Evolutionary conservation across 2,888 invertebrate species (phyloP), one percentile per base, ranked within the genome.

Genomic region (Emmelina monodactyla): DNA sequence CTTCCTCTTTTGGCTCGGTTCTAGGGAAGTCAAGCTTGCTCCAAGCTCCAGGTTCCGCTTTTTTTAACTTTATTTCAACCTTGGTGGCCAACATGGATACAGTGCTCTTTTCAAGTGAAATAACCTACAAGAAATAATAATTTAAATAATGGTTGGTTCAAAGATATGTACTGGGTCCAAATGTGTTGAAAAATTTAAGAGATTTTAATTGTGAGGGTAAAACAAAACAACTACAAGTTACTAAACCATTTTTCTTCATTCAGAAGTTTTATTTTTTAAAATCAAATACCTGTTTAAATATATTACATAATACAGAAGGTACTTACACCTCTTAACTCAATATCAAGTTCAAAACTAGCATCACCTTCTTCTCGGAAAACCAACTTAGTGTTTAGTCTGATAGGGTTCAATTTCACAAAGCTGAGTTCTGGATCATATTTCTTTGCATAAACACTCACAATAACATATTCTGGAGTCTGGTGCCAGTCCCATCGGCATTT

Each of bases 401-500:
- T 87, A 10, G 93, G 92, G 71, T 94, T 97, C 14, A 93, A 70
- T 72, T 91, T 88, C 1, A 99, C 82, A 35, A 61, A 72, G 40
- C 93, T 92, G 38, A 83, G 62, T 12, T 83, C 82, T 7, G 95
- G 94, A 48, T 92, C 86, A 57, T 94, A 92, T 49, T 91, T 87
- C 76, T 97, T 97, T 1, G 93, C 92, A 70, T 93, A 98, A 30
- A 97, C 84, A 22, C 95, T 89, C 32, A 97, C 85, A 39, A 91
- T 89, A 0, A 97, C 91, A 61, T 85, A 83, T 1, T 87, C 83
- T 0, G 87, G 88, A 1, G 97, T 97, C 78, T 98, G 97, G 72
- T 97, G 94, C 92, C 95, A 96, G 63, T 98, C 97, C 83, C 91
- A 88, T 14, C 96, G 85, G 58, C 97, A 97, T 38, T 86, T 81